Evolutionary conservation across 1,140 invertebrate genomes (phyloP).

Genomic region (Schmidtea mediterranea): DNA sequence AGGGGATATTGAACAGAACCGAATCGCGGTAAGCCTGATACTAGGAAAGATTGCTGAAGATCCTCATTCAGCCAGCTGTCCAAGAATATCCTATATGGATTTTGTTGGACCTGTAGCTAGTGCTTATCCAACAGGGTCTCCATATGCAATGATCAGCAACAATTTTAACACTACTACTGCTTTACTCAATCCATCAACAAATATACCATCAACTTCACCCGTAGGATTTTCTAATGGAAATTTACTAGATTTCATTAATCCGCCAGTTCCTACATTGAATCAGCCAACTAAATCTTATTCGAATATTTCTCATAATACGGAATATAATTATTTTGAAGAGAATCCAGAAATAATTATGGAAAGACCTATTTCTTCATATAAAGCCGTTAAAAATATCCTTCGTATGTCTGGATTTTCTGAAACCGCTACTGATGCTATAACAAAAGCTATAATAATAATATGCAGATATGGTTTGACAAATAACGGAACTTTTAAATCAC

Average conservation of each 20-base stretch:
- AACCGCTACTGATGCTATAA: conserved; percentile 55
- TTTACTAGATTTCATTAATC: too few species aligned
- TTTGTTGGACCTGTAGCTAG: conserved; percentile 73
- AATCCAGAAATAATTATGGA: conserved; percentile 40
- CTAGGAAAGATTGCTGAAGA: conserved; percentile 86
- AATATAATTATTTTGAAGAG: conserved; percentile 79
- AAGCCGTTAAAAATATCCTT: conserved; percentile 39
- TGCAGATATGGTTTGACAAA: conserved; percentile 75
- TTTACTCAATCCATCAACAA: too few species aligned
- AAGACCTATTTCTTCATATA: conserved; percentile 28
- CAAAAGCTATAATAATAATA: conserved; percentile 58
- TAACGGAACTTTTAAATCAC: conserved; percentile 32
- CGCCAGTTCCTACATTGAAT: too few species aligned
- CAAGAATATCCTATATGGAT: conserved; percentile 81
- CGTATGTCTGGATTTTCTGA: conserved; percentile 60
- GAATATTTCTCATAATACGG: conserved; percentile 67
- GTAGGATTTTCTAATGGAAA: too few species aligned
- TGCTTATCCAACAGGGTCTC: conserved; percentile 78
- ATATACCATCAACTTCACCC: too few species aligned
- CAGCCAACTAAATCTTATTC: conserved; percentile 69
- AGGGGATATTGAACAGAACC: conserved; percentile 59
- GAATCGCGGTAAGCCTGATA: conserved; percentile 69
- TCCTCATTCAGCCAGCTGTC: conserved; percentile 71
- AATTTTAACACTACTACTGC: too few species aligned
- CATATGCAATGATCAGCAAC: conserved; percentile 39